Evolutionary conservation across 2,797 vertebrate genomes (phyloP).

Genomic region (Sebastiscus tertius): DNA sequence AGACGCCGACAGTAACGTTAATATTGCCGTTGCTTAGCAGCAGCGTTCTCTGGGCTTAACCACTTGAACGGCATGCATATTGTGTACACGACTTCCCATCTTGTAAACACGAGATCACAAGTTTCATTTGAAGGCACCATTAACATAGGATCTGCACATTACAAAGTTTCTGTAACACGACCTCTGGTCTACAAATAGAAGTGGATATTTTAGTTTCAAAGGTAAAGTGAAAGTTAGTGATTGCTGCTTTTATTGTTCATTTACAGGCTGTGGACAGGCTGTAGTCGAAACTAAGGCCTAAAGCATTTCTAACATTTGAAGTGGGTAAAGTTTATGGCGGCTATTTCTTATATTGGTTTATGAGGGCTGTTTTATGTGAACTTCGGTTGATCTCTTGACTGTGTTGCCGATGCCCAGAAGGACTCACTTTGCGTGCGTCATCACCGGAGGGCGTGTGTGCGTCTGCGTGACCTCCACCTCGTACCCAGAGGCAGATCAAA

Average conservation of each 20-base stretch:
- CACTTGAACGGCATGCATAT: too few species aligned
- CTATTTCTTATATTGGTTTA: not conserved
- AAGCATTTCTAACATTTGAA: not conserved
- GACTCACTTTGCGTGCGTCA: not conserved
- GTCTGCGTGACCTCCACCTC: constrained; percentile 11
- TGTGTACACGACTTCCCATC: too few species aligned
- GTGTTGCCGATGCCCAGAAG: not conserved
- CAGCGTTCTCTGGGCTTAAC: too few species aligned
- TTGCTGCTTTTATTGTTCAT: not conserved
- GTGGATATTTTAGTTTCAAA: not conserved
- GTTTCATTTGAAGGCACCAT: too few species aligned
- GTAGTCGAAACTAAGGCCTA: not conserved
- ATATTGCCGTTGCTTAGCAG: too few species aligned
- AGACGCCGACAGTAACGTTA: too few species aligned
- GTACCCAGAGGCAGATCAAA: constrained; percentile 51
- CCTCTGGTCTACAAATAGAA: not conserved
- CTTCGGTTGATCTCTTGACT: not conserved
- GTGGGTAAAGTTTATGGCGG: not conserved
- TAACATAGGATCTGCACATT: too few species aligned
- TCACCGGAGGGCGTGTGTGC: not conserved
- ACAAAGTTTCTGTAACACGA: rapidly evolving
- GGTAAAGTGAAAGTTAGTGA: not conserved
- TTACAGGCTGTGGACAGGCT: not conserved
- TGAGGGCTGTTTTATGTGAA: not conserved
- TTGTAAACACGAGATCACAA: too few species aligned